Conservation (phyloP, 2,888 invertebrate species). For the Baronia brevicornis region DNA sequence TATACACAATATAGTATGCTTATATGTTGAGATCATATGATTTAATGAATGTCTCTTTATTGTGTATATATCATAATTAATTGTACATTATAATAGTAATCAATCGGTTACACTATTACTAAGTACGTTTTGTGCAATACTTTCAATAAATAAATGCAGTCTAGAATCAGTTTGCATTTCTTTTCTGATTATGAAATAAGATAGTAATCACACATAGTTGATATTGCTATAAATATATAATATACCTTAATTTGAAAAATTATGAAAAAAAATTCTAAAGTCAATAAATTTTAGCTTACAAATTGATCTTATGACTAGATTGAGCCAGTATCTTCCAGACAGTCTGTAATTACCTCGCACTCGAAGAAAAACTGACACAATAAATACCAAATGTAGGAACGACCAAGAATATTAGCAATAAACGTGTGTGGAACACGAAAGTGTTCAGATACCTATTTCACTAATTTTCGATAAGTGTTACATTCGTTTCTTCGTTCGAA, state of each 20-base stretch:
- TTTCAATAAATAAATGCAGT: constrained; percentile 61
- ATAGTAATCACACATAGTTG: constrained; percentile 41
- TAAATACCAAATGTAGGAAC: constrained; percentile 69
- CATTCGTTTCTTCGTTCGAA: constrained; percentile 69
- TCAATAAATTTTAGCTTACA: constrained; percentile 60
- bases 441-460: constrained; percentile 30
- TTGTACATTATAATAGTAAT: constrained; percentile 38
- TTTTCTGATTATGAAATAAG: constrained; percentile 37
- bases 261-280: constrained; percentile 52
- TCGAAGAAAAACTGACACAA: constrained; percentile 63
- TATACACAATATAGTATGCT: constrained; percentile 37
- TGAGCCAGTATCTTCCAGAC: constrained; percentile 66
- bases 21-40: constrained; percentile 65
- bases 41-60: constrained; percentile 48
- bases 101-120: constrained; percentile 47
- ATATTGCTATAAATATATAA: constrained; percentile 34
- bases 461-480: constrained; percentile 55
- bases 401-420: constrained; percentile 44
- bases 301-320: constrained; percentile 76
- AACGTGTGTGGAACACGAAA: constrained; percentile 26
- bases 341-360: constrained; percentile 47
- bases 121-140: constrained; percentile 73
- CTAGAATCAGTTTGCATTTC: constrained; percentile 48
- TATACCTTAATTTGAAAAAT: constrained; percentile 53
- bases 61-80: constrained; percentile 28